Evolutionary conservation across 2,113 vertebrate species (phyloP), one percentile per base, ranked within the genome.

Genomic region (Scartelaos histophorus): DNA sequence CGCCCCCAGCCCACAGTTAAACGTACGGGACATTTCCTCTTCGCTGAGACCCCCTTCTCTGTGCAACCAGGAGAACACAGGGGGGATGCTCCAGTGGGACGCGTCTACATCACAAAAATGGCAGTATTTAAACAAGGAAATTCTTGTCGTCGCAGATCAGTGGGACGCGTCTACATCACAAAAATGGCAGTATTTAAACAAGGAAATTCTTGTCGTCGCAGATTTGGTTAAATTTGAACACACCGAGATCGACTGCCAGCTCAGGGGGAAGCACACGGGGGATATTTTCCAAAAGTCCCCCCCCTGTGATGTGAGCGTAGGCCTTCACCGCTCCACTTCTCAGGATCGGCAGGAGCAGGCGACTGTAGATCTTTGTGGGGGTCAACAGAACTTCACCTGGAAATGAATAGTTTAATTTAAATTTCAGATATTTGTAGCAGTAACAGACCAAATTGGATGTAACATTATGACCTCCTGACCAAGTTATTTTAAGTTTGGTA

Each of bases 281-380:
- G 49, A 99, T 96, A 89, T 99, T 99, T 88, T 99, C 98, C 87
- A 97, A 83, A 3, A 99, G 92, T 1, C 97, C 98, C 0, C 97
- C 98, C 15, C 98, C 98, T 3, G 98, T 99, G 90, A 99, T 96
- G 90, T 99, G 97, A 21, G 97, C 96, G 9, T 93, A 96, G 51
- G 96, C 97, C 74, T 96, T 98, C 69, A 98, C 93, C 0, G 75
- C 87, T n/a, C 97, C 96, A 1, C 94, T 95, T 73, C 88, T 95
- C 35, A 99, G 89, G 75, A 96, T 53, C 0, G 97, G 96, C 87
- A 97, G 82, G 51, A 99, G 94, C 12, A 92, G 89, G 13, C 90
- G 93, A 72, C 95, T 95, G 91, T 99, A 99, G 84, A 99, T 95
- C 88, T 94, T 97, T 0, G 98, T 99, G 0, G 98, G 97, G 0